These are phyloP conservation scores for Aleadryas rufinucha DNA, from an alignment of 2,113 vertebrate species.

Conservation along the genomic window DNA sequence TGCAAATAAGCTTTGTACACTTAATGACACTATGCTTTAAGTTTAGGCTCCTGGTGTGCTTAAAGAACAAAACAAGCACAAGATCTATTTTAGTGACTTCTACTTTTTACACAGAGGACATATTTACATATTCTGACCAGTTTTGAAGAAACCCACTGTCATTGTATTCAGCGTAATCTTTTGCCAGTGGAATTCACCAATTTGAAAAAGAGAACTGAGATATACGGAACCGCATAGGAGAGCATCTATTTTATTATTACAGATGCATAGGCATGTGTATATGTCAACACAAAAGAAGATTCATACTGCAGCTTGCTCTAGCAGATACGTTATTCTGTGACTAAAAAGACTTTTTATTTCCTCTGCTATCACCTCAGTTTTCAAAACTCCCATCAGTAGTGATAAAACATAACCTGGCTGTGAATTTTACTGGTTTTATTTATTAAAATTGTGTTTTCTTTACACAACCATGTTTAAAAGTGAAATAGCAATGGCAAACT, in stretches of 20 bases:
- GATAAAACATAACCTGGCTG: not conserved
- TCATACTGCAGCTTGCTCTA: not conserved
- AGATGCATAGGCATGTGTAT: not conserved
- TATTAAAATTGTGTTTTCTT: conserved; percentile 6
- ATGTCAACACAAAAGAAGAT: conserved; percentile 24
- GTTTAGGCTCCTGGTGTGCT: not conserved
- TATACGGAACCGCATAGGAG: not conserved
- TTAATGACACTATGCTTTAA: conserved; percentile 23
- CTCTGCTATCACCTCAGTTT: not conserved
- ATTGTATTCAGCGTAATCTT: not conserved
- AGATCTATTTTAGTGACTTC: not conserved
- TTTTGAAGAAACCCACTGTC: not conserved
- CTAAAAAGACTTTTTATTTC: conserved; percentile 25
- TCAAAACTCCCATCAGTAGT: not conserved
- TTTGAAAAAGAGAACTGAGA: conserved; percentile 39
- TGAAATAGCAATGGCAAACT: not conserved
- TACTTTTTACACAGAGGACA: not conserved
- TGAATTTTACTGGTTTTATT: conserved; percentile 9
- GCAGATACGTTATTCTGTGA: not conserved
- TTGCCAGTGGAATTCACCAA: not conserved
- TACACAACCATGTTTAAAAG: not conserved
- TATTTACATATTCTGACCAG: not conserved
- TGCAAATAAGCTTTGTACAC: not conserved
- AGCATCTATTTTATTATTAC: conserved; percentile 35
- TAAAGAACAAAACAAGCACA: conserved; percentile 4